Base-by-base conservation (phyloP, 1,140 invertebrate species). In the Copidosoma floridanum region DNA sequence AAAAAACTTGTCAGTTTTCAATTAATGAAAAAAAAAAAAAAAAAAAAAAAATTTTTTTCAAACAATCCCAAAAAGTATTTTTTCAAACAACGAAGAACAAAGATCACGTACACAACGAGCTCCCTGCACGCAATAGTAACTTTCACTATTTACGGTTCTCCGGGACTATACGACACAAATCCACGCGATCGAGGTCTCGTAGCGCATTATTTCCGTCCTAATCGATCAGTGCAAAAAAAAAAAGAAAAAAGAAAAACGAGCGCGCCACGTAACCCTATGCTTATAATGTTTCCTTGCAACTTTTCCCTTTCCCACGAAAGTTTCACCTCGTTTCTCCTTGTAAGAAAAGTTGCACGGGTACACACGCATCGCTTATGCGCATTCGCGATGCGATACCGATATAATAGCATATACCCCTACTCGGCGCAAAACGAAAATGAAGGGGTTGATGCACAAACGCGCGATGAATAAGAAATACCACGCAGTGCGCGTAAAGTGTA, bases 351-450 rank as follows among this genome's bases (percentile, higher is more conserved):
- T n/a, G n/a, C n/a, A n/a, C n/a, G n/a, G n/a, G n/a, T n/a, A n/a
- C n/a, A n/a, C n/a, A n/a, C n/a, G n/a, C 6, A 16, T 27, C 20
- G 14, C 6, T 41, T 51, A 35, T 58, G 26, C 37, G 20, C 38
- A 58, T 58, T 51, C 12, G 12, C 43, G 37, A 58, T 58, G 12
- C 20, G 18, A 40, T 18, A 20, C 38, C 7, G 26, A 51, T 29
- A 40, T 38, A 48, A 24, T 14, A 10, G 1, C 20, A 3, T 16
- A 3, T 32, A 7, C 23, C n/a, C n/a, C n/a, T n/a, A n/a, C n/a
- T n/a, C n/a, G n/a, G n/a, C n/a, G n/a, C n/a, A n/a, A n/a, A n/a
- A 24, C 23, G 3, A 20, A 26, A 50, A 57, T 35, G 40, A 57
- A 58, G 44, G 47, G 27, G 46, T 44, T 5, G 2, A 6, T 26